Conservation (phyloP, 30 jellyfish, hydroid and myxozoan species). For the Aurelia aurita complex sp. Pacific region DNA sequence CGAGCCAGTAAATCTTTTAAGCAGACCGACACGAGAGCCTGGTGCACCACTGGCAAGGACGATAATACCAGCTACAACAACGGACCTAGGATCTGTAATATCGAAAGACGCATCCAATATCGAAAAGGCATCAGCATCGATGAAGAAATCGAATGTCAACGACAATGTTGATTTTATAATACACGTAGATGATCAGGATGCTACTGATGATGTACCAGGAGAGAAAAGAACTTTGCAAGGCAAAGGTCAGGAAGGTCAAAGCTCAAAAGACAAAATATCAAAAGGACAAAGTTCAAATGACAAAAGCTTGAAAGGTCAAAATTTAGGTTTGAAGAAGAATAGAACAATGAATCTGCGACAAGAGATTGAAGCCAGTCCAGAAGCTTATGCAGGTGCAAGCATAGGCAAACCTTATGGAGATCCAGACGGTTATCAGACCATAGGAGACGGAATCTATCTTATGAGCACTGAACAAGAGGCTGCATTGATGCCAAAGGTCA, state of each 20-base stretch:
- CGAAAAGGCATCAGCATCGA: not conserved
- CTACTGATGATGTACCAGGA: conserved; percentile 8
- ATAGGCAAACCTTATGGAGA: conserved; percentile 93
- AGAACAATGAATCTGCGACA: conserved; percentile 34
- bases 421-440: conserved; percentile 90
- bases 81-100: not conserved
- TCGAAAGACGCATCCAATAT: not conserved
- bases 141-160: not conserved
- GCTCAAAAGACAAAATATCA: not conserved
- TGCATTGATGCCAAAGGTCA: conserved; percentile 12
- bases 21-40: conserved; percentile 7
- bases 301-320: not conserved
- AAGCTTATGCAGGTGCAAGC: conserved; percentile 47
- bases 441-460: conserved; percentile 91
- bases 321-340: not conserved
- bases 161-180: not conserved
- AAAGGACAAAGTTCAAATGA: not conserved
- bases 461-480: conserved; percentile 68
- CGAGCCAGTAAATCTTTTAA: not conserved
- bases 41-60: not conserved
- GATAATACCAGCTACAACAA: too few relatives aligned
- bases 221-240: not conserved
- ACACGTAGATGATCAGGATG: conserved; percentile 17
- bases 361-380: conserved; percentile 73
- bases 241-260: not conserved